These are phyloP conservation scores for Ametastegia equiseti DNA, from an alignment of 2,888 invertebrate genomes.

Conservation along the genomic window DNA sequence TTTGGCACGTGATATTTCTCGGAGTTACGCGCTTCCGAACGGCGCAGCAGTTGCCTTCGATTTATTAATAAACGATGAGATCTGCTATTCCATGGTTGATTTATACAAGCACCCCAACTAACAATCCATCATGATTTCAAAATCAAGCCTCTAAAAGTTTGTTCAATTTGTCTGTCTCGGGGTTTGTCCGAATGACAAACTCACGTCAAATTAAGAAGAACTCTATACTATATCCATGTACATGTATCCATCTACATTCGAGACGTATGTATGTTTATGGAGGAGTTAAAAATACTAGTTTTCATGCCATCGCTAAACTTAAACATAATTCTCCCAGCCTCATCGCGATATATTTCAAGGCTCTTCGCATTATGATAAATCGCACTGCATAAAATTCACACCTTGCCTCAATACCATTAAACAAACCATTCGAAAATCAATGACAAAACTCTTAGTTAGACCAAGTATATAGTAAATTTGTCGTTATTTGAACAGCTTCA, in stretches of 20 bases:
- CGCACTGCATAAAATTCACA: not conserved
- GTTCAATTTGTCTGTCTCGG: not conserved
- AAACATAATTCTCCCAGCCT: constrained; percentile 9
- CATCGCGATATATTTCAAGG: not conserved
- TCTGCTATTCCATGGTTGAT: not conserved
- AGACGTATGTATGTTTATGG: constrained; percentile 16
- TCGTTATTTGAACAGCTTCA: constrained; percentile 19
- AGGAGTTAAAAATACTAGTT: constrained; percentile 22
- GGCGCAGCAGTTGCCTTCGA: not conserved
- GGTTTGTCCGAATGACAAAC: not conserved
- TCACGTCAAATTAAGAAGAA: not conserved
- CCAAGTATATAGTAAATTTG: not conserved
- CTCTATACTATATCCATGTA: no score
- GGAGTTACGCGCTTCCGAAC: not conserved
- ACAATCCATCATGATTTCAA: not conserved
- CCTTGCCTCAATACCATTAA: not conserved
- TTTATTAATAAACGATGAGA: constrained; percentile 8
- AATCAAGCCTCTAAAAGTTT: not conserved
- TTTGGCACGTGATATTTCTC: constrained; percentile 14
- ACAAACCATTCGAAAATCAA: not conserved
- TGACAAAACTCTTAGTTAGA: not conserved
- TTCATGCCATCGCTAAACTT: constrained; percentile 32
- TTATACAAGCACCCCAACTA: not conserved
- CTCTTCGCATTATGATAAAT: not conserved
- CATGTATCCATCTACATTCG: not conserved